Conservation (phyloP, 2,888 invertebrate species). For the Pyrocoelia pectoralis region DNA sequence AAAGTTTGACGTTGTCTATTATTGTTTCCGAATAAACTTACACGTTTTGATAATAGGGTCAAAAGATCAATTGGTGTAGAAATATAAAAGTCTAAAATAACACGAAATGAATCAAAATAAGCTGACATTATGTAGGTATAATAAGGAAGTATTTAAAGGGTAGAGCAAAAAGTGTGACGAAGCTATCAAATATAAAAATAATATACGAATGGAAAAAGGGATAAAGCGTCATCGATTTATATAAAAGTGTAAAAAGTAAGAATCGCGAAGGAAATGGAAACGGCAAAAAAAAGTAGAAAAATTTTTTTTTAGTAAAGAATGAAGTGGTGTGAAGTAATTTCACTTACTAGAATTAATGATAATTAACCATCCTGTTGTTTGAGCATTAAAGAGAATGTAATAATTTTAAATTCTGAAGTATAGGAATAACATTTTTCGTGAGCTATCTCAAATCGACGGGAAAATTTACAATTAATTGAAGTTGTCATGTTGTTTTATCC, state of each 20-base stretch:
- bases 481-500: constrained; percentile 1
- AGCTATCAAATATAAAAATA: neutral
- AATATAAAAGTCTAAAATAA: no score
- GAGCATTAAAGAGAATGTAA: neutral
- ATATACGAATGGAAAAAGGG: neutral
- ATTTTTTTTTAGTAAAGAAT: neutral
- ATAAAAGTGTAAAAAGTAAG: neutral
- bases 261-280: no score
- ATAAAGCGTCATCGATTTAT: neutral
- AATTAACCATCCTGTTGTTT: no score
- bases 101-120: neutral
- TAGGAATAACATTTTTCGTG: neutral
- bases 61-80: no score
- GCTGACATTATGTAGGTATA: neutral
- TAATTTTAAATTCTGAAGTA: neutral
- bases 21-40: no score
- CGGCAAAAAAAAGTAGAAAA: neutral
- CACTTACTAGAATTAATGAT: no score
- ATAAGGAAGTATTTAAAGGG: neutral
- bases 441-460: constrained; percentile 1
- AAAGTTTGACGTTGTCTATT: no score
- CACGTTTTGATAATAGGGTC: no score
- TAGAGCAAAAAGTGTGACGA: neutral
- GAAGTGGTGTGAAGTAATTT: no score
- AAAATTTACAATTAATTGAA: constrained; percentile 8